Conservation (phyloP, 2,113 vertebrate species). For the Amphiprion ocellaris region DNA sequence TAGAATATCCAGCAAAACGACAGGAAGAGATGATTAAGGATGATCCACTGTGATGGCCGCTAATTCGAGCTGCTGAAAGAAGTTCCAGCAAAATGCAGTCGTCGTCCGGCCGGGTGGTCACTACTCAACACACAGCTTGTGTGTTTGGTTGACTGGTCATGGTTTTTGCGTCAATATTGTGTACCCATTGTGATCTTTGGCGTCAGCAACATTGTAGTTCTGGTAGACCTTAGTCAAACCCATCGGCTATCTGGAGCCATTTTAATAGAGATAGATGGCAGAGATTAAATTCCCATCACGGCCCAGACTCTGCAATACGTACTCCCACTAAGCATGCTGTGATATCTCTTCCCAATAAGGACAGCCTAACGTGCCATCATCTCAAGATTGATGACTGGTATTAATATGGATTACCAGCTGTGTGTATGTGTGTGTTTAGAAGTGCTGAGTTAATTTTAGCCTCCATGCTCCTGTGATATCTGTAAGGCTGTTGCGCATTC, state of each 20-base stretch:
- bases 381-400: slow-evolving; percentile 58
- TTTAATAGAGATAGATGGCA: slow-evolving; percentile 71
- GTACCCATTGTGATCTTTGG: background rate
- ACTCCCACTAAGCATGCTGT: slow-evolving; percentile 45
- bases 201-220: background rate
- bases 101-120: background rate
- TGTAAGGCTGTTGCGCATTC: slow-evolving; percentile 7
- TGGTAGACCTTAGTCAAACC: slow-evolving; percentile 18
- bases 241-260: slow-evolving; percentile 25
- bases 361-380: slow-evolving; percentile 34
- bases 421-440: slow-evolving; percentile 40
- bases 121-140: background rate
- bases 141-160: background rate
- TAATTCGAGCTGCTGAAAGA: too few species aligned
- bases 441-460: slow-evolving; percentile 46
- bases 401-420: slow-evolving; percentile 48
- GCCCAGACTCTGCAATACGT: slow-evolving; percentile 23
- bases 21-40: too few species aligned
- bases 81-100: too few species aligned
- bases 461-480: slow-evolving; percentile 27
- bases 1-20: background rate
- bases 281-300: slow-evolving; percentile 67
- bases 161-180: background rate
- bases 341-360: slow-evolving; percentile 60
- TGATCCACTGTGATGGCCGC: too few species aligned